Conservation (phyloP, 2,888 invertebrate species). For the Drepanosiphum platanoidis region DNA sequence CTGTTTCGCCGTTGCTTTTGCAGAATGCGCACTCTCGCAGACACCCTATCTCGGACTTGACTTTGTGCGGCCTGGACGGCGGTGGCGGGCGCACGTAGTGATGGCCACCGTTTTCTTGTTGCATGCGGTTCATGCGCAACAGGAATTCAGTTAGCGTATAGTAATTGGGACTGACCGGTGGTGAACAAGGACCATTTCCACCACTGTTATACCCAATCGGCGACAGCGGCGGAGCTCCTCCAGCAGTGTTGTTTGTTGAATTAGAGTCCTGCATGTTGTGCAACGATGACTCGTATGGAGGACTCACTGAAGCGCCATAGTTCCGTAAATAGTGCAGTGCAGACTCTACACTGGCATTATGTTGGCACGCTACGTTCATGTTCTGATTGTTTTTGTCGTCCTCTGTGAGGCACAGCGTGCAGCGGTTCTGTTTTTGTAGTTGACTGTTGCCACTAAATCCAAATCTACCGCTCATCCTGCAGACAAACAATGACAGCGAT, state of each 20-base stretch:
- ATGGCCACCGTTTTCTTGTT: slow-evolving; percentile 21
- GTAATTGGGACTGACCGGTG: slow-evolving; percentile 36
- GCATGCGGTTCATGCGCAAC: slow-evolving; percentile 55
- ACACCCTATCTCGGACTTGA: slow-evolving; percentile 47
- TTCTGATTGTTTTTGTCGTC: slow-evolving; percentile 20
- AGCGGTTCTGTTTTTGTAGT: slow-evolving; percentile 30
- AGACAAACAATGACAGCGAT: background rate
- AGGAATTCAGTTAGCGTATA: slow-evolving; percentile 47
- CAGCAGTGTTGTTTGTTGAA: background rate
- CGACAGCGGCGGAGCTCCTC: background rate
- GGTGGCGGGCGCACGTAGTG: slow-evolving; percentile 7
- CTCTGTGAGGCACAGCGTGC: slow-evolving; percentile 28
- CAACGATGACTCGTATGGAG: background rate
- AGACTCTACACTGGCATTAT: slow-evolving; percentile 42
- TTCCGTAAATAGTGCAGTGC: slow-evolving; percentile 51
- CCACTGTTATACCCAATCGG: background rate
- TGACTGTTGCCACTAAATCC: slow-evolving; percentile 43
- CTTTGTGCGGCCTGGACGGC: slow-evolving; percentile 5
- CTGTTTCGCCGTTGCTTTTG: slow-evolving; percentile 79
- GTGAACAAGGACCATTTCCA: background rate
- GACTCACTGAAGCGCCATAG: slow-evolving; percentile 18
- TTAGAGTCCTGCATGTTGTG: background rate
- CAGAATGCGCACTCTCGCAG: slow-evolving; percentile 76
- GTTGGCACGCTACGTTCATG: slow-evolving; percentile 13
- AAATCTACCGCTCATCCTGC: slow-evolving; percentile 44